phyloP scores from a whole-genome alignment of 2,888 invertebrate genomes.

The Archips crataeganus region DNA sequence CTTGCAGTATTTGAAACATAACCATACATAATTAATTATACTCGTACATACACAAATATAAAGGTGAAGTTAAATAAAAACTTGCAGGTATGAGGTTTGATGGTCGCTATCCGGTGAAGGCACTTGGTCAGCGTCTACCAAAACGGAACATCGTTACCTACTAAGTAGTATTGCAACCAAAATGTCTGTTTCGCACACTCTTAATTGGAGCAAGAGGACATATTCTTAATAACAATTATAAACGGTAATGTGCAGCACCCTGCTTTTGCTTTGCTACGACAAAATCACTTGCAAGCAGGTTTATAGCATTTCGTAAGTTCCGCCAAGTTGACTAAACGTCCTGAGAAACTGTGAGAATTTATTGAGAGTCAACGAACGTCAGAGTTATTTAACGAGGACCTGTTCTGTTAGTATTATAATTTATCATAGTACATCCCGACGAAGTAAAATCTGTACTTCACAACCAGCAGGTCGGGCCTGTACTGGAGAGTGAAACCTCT shows the following conservation, averaged over 20 bases:
- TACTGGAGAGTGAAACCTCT: conserved; percentile 1
- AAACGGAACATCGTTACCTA: no score
- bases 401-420: conserved; percentile 14
- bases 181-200: no score
- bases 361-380: conserved; percentile 2
- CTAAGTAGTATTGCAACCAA: background rate
- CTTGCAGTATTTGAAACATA: no score
- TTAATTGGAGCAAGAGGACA: no score
- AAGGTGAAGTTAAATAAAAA: no score
- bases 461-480: background rate
- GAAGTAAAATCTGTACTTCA: background rate
- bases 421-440: conserved; percentile 6
- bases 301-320: conserved; percentile 29
- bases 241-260: background rate
- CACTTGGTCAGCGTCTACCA: no score
- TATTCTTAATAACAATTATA: no score
- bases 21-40: no score
- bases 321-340: conserved; percentile 13
- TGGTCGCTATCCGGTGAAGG: no score
- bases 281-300: conserved; percentile 16
- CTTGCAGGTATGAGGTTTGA: no score
- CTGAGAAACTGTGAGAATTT: conserved; percentile 21
- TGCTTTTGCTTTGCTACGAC: background rate
- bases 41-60: no score
- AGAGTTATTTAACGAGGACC: conserved; percentile 3